These are phyloP conservation scores for Notoglanidium macrostoma DNA, from an alignment of 2,797 vertebrate genomes.

Conservation along the genomic window DNA sequence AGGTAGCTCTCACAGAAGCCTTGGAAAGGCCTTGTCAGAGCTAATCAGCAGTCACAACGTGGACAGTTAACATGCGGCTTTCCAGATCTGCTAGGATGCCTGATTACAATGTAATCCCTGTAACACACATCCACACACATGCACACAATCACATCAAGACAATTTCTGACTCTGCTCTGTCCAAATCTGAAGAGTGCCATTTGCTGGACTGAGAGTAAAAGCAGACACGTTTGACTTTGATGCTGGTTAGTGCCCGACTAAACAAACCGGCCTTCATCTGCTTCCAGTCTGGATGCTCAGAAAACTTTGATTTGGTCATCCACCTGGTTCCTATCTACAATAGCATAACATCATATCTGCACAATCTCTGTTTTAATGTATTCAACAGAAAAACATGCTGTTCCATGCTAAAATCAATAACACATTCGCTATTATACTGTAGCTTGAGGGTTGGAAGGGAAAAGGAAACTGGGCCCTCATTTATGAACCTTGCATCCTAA, in stretches of 20 bases:
- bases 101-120: constrained; percentile 48
- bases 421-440: not conserved
- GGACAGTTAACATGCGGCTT: constrained; percentile 46
- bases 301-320: constrained; percentile 33
- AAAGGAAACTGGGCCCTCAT: not conserved
- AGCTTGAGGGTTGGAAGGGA: not conserved
- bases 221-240: constrained; percentile 42
- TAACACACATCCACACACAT: constrained; percentile 21
- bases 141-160: constrained; percentile 24
- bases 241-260: constrained; percentile 36
- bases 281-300: constrained; percentile 36
- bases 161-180: constrained; percentile 26
- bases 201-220: constrained; percentile 38
- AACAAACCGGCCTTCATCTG: constrained; percentile 50
- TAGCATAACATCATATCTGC: constrained; percentile 30
- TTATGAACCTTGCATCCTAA: not conserved
- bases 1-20: constrained; percentile 30
- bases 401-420: not conserved
- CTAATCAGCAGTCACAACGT: constrained; percentile 51
- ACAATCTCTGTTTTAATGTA: constrained; percentile 23
- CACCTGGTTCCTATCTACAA: constrained; percentile 50
- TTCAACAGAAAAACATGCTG: constrained; percentile 26
- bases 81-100: constrained; percentile 47
- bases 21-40: constrained; percentile 49
- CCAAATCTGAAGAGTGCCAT: constrained; percentile 6